phyloP scores from a whole-genome alignment of 2,797 vertebrate species.

The Harpagifer antarcticus region DNA sequence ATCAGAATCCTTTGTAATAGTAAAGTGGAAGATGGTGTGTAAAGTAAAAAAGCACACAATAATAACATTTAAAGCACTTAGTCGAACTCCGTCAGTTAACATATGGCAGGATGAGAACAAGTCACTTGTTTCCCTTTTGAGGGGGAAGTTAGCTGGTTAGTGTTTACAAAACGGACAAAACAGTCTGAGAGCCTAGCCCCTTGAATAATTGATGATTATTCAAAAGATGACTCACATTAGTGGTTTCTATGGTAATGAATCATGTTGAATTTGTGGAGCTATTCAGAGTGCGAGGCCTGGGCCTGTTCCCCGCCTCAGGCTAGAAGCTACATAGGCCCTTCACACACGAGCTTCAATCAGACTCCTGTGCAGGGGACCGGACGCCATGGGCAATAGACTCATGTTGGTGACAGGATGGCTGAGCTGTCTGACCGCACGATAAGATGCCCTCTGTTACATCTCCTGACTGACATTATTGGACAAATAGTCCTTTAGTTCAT shows the following conservation, averaged over 20 bases:
- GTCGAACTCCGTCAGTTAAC: constrained; percentile 53
- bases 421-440: constrained; percentile 23
- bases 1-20: constrained; percentile 9
- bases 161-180: constrained; percentile 79
- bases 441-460: constrained; percentile 22
- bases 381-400: constrained; percentile 10
- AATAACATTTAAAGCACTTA: constrained; percentile 39
- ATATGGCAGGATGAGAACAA: constrained; percentile 66
- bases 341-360: constrained; percentile 40
- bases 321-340: constrained; percentile 43
- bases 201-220: constrained; percentile 83
- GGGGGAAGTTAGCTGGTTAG: constrained; percentile 67
- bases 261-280: constrained; percentile 68
- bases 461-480: constrained; percentile 1
- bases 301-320: constrained; percentile 54
- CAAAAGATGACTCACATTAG: constrained; percentile 81
- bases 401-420: constrained; percentile 33
- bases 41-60: constrained; percentile 33
- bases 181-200: constrained; percentile 68
- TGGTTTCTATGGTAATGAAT: constrained; percentile 77
- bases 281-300: constrained; percentile 52
- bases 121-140: constrained; percentile 63
- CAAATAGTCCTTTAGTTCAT: constrained; percentile 3
- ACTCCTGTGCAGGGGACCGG: constrained; percentile 19
- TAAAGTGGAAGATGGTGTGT: constrained; percentile 2